Evolutionary conservation across 2,888 invertebrate species (phyloP).

Genomic region (Labia minor): DNA sequence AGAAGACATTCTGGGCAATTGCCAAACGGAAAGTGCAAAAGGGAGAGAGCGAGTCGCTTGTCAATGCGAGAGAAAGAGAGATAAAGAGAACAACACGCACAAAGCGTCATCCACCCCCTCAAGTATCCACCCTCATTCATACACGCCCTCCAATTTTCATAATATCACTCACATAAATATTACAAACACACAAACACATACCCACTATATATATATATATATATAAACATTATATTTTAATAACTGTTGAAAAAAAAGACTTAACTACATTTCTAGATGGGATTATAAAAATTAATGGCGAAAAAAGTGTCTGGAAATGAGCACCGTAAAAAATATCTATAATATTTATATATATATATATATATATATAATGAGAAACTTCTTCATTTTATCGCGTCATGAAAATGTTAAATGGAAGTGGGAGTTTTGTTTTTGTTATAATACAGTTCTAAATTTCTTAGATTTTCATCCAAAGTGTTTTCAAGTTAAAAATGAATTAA

Average conservation of each 20-base stretch:
- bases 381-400: too few relatives aligned
- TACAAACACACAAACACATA: background rate
- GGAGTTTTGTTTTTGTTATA: too few relatives aligned
- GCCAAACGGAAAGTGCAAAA: conserved; percentile 4
- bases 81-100: background rate
- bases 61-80: background rate
- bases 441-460: too few relatives aligned
- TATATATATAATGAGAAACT: too few relatives aligned
- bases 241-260: background rate
- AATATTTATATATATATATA: too few relatives aligned
- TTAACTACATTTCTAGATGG: background rate
- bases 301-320: too few relatives aligned
- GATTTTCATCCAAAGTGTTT: too few relatives aligned
- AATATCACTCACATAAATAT: background rate
- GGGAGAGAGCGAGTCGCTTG: background rate
- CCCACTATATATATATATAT: background rate
- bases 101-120: background rate
- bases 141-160: background rate
- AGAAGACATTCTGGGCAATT: background rate
- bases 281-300: background rate
- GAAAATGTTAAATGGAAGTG: too few relatives aligned
- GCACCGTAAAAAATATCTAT: too few relatives aligned
- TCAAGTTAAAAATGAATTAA: too few relatives aligned
- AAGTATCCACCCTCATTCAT: background rate
- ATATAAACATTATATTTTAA: background rate